A percentile compares a stretch with the other conserved stretches of the same genome.
Conservation (phyloP, 2,888 invertebrate genomes). For the Drosophila phalerata region DNA sequence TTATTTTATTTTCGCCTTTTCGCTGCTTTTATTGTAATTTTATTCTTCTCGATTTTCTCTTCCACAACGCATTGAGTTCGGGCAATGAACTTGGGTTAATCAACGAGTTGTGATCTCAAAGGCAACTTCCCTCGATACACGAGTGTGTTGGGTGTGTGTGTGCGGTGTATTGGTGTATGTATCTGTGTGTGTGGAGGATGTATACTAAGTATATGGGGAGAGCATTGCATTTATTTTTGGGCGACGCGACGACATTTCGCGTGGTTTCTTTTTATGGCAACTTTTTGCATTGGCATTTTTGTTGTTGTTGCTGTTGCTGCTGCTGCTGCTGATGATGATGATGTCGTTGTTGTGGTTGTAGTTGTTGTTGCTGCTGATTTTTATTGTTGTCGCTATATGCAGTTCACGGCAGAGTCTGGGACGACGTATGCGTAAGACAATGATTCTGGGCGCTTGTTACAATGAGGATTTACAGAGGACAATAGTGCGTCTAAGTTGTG, state of each 20-base stretch:
- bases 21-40: constrained; percentile 18
- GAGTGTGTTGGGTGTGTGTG: constrained; percentile 4
- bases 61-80: constrained; percentile 62
- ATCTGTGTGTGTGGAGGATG: constrained; percentile 46
- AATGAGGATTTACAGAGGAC: constrained; percentile 85
- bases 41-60: constrained; percentile 59
- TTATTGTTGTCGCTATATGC: constrained; percentile 50
- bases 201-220: constrained; percentile 54
- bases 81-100: constrained; percentile 69
- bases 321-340: constrained; percentile 35
- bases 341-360: constrained; percentile 36
- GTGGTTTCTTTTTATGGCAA: constrained; percentile 72
- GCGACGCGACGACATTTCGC: constrained; percentile 67
- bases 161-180: constrained; percentile 21
- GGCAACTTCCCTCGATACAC: constrained; percentile 27
- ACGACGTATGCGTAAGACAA: constrained; percentile 77
- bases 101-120: constrained; percentile 67
- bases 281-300: constrained; percentile 68
- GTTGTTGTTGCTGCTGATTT: constrained; percentile 37
- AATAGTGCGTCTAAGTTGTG: constrained; percentile 85
- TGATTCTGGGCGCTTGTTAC: constrained; percentile 85
- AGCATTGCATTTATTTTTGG: constrained; percentile 77
- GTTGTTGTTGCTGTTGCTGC: constrained; percentile 36
- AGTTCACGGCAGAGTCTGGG: constrained; percentile 58
- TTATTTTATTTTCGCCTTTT: constrained; percentile 30